Percentiles rank a stretch among this genome's conserved stretches.
Evolutionary conservation across 1,140 invertebrate species (phyloP).

Genomic region (Zeugodacus cucurbitae): DNA sequence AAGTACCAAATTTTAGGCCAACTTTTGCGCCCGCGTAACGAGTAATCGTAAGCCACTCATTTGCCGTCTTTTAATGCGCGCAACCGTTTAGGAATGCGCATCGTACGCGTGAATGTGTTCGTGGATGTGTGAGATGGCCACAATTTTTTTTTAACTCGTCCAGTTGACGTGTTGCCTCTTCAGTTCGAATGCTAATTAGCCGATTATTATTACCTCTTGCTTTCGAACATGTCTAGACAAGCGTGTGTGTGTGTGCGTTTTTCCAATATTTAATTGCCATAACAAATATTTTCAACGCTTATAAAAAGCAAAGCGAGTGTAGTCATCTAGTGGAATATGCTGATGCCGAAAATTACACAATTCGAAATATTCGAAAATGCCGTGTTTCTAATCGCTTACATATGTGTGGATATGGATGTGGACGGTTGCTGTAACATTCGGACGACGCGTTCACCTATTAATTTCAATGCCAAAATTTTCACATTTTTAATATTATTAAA

Average conservation of each 20-base stretch:
- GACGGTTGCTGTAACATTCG: not conserved
- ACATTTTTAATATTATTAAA: not conserved
- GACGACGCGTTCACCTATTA: not conserved
- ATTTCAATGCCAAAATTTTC: not conserved
- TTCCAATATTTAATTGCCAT: not conserved
- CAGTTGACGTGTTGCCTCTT: not conserved
- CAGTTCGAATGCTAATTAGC: not conserved
- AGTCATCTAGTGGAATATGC: too few species aligned
- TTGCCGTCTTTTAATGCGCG: too few species aligned
- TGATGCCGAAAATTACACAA: not conserved
- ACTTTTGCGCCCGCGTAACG: too few species aligned
- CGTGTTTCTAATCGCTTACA: not conserved
- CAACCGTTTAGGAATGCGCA: too few species aligned
- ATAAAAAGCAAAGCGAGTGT: not conserved
- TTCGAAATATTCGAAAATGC: not conserved
- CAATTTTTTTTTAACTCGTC: not conserved
- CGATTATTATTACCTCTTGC: not conserved
- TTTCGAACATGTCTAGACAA: not conserved
- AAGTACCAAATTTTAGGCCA: too few species aligned
- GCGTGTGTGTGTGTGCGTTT: not conserved
- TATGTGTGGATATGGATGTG: too few species aligned
- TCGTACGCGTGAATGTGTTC: too few species aligned
- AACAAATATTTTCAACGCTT: not conserved
- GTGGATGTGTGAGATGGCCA: too few species aligned
- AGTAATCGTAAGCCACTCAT: too few species aligned